These are phyloP conservation scores for Cherax quadricarinatus DNA, from an alignment of 1,140 invertebrate species.

Conservation along the genomic window DNA sequence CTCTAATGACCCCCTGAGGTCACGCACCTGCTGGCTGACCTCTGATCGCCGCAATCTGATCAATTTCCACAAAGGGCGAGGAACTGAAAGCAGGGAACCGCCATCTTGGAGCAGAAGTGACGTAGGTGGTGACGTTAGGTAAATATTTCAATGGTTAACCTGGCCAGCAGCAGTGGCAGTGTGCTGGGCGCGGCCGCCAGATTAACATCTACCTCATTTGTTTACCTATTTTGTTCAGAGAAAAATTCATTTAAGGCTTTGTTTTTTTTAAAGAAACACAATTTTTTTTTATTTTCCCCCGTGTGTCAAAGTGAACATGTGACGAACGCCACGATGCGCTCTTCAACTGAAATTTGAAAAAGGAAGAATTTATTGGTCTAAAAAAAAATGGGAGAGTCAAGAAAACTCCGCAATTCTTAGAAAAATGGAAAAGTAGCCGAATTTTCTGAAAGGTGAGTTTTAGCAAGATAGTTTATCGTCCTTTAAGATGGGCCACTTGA, in stretches of 20 bases:
- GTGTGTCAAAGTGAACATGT: not conserved
- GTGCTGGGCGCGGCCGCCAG: slow-evolving; percentile 28
- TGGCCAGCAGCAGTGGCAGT: slow-evolving; percentile 40
- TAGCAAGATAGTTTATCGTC: not conserved
- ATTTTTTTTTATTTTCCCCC: not conserved
- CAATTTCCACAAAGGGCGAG: slow-evolving; percentile 44
- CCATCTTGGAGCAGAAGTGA: slow-evolving; percentile 69
- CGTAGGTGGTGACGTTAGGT: slow-evolving; percentile 64
- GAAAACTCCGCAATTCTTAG: not conserved
- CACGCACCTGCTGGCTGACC: not conserved
- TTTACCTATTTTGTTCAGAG: slow-evolving; percentile 22
- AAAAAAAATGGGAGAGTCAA: not conserved
- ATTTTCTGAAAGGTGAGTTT: not conserved
- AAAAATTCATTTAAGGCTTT: not conserved
- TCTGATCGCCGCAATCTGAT: not conserved
- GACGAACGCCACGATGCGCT: not conserved
- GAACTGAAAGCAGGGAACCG: slow-evolving; percentile 11
- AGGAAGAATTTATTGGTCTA: not conserved
- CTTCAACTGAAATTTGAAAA: not conserved
- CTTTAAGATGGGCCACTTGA: too few species aligned
- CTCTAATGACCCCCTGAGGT: slow-evolving; percentile 40
- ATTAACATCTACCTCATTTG: slow-evolving; percentile 63
- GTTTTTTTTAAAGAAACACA: not conserved
- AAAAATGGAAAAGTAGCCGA: not conserved
- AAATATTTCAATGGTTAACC: slow-evolving; percentile 71